Evolutionary conservation across 37 sponge, comb jelly and placozoan species (phyloP), one percentile per base, ranked within the genome.

Genomic region (Theonella swinhoei): DNA sequence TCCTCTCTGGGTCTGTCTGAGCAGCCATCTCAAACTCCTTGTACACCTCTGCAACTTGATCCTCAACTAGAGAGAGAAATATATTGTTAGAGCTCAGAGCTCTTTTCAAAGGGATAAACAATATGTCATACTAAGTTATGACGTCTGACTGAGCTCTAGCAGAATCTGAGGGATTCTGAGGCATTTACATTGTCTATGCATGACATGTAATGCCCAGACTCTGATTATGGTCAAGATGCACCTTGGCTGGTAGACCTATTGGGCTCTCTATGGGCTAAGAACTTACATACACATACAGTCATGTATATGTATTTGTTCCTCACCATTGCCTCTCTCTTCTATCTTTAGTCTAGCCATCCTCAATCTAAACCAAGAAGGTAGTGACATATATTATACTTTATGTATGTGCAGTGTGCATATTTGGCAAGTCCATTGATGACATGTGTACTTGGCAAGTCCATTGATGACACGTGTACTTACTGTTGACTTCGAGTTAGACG

Each of bases 31-130:
- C 76, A 43, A 83, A 29, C 36, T 89, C 89, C 30, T 59, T 70
- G 79, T 66, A 89, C 31, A 83, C 72, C 42, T 83, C 78, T n/a
- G 79, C 43, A 58, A 70, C 72, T 0, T 54, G 72, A 11, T 89
- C 89, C 26, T 89, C 89, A 73, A 89, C 89, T 89, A 39, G 24
- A 80, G 26, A 73, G 42, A 33, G 75, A 36, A 1, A 28, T 0
- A 19, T 1, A 28, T 14, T 2, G 17, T 31, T 2, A 31, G 9
- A 66, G 1, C 14, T 2, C 2, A 34, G 17, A 63, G 63, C 28
- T 20, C 20, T 9, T 47, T 28, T 47, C 40, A 4, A 54, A 4
- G 19, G 31, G 9, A 4, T 9, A 14, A 24, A 11, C n/a, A n/a
- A n/a, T n/a, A n/a, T n/a, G n/a, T n/a, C n/a, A n/a, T n/a, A n/a